Evolutionary conservation across 2,113 vertebrate genomes (phyloP).

Genomic region (Corythaeola cristata): DNA sequence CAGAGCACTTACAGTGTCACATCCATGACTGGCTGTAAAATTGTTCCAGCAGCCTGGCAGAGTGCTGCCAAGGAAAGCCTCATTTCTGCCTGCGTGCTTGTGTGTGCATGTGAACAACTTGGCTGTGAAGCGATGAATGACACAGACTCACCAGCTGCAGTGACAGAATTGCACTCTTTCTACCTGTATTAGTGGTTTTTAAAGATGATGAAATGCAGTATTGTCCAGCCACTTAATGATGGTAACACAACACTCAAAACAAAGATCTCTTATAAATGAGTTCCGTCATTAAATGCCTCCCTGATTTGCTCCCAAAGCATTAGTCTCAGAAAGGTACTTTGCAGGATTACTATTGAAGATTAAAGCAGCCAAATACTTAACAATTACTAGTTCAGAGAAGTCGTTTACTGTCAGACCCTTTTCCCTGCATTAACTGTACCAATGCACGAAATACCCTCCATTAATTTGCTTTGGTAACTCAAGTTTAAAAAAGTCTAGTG

Average conservation of each 20-base stretch:
- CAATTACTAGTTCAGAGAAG: not conserved
- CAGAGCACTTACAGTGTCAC: not conserved
- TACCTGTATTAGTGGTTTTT: not conserved
- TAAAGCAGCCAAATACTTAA: not conserved
- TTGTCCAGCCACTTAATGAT: not conserved
- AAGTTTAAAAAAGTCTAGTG: not conserved
- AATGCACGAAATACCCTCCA: not conserved
- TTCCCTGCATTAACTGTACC: not conserved
- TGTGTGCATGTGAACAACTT: not conserved
- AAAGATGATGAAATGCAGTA: not conserved
- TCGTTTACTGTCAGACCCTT: not conserved
- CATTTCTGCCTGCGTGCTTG: not conserved
- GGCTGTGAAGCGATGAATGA: not conserved
- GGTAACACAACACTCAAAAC: not conserved
- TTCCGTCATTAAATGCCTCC: not conserved
- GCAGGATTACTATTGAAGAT: not conserved
- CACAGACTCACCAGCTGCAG: not conserved
- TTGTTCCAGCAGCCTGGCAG: not conserved
- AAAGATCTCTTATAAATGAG: not conserved
- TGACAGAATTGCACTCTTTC: not conserved
- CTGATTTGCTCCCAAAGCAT: not conserved
- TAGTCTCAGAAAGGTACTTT: not conserved
- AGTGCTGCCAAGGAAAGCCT: not conserved
- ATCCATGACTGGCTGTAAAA: not conserved
- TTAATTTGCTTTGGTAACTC: not conserved